A percentile compares a stretch with the other conserved stretches of the same genome.
phyloP scores from a whole-genome alignment of 2,888 invertebrate genomes.

The Catotricha subobsoleta region DNA sequence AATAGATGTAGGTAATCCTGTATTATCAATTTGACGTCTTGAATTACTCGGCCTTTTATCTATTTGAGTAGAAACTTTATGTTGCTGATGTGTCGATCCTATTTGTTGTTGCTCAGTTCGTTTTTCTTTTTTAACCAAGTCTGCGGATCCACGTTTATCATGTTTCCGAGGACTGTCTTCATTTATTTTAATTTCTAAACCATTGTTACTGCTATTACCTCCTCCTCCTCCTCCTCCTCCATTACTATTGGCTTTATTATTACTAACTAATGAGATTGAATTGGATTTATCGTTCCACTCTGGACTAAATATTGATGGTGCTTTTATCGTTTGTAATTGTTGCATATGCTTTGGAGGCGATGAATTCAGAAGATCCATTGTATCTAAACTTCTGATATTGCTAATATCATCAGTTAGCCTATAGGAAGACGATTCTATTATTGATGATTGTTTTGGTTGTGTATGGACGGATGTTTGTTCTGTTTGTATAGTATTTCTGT shows the following conservation, averaged over 20 bases:
- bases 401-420: slow-evolving; percentile 11
- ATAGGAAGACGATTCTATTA: slow-evolving; percentile 7
- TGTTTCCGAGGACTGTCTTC: slow-evolving; percentile 24
- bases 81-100: slow-evolving; percentile 2
- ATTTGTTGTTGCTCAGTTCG: slow-evolving; percentile 5
- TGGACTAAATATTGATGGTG: slow-evolving; percentile 25
- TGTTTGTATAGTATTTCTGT: background rate
- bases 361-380: slow-evolving; percentile 6
- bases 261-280: slow-evolving; percentile 2
- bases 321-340: slow-evolving; percentile 10
- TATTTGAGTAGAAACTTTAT: slow-evolving; percentile 2
- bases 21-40: slow-evolving; percentile 5
- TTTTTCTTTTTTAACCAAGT: slow-evolving; percentile 25
- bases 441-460: slow-evolving; percentile 2
- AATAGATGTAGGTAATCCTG: slow-evolving; percentile 12
- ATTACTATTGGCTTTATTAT: slow-evolving; percentile 13
- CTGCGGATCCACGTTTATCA: slow-evolving; percentile 12
- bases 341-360: slow-evolving; percentile 12
- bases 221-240: too few relatives aligned
- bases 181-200: slow-evolving; percentile 15
- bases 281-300: slow-evolving; percentile 18
- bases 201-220: slow-evolving; percentile 6
- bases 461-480: slow-evolving; percentile 7
- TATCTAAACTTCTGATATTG: background rate
- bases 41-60: slow-evolving; percentile 4